Evolutionary conservation across 2,888 invertebrate genomes (phyloP).

Genomic region (Ecliptopera silaceata): DNA sequence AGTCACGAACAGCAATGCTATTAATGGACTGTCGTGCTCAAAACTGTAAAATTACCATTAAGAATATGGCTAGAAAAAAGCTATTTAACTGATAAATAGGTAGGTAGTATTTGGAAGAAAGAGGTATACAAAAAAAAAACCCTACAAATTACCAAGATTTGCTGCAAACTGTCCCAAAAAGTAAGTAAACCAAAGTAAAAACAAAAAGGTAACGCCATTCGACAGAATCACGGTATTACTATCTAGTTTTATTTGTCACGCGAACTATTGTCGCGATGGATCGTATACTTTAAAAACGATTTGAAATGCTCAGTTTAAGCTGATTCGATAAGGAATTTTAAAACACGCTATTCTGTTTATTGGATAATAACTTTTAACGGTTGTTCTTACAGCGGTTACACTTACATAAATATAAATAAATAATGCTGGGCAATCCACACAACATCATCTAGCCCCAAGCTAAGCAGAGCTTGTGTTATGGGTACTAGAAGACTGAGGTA

Average conservation of each 20-base stretch:
- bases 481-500: no score
- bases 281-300: constrained; percentile 47
- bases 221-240: constrained; percentile 39
- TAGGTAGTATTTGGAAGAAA: background rate
- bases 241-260: constrained; percentile 53
- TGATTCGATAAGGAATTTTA: constrained; percentile 35
- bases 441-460: no score
- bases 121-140: background rate
- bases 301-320: constrained; percentile 55
- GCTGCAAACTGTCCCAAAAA: constrained; percentile 6
- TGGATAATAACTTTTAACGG: background rate
- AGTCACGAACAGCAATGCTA: constrained; percentile 72
- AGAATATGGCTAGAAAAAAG: constrained; percentile 59
- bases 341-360: constrained; percentile 42
- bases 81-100: constrained; percentile 40
- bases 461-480: no score
- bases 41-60: constrained; percentile 80
- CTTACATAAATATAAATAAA: no score
- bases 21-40: constrained; percentile 79
- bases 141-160: background rate
- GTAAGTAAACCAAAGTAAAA: constrained; percentile 5
- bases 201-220: constrained; percentile 13
- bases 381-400: no score
- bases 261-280: constrained; percentile 37
- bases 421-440: no score